Conservation (phyloP, 2,113 vertebrate genomes). For the Syngnathus scovelli region DNA sequence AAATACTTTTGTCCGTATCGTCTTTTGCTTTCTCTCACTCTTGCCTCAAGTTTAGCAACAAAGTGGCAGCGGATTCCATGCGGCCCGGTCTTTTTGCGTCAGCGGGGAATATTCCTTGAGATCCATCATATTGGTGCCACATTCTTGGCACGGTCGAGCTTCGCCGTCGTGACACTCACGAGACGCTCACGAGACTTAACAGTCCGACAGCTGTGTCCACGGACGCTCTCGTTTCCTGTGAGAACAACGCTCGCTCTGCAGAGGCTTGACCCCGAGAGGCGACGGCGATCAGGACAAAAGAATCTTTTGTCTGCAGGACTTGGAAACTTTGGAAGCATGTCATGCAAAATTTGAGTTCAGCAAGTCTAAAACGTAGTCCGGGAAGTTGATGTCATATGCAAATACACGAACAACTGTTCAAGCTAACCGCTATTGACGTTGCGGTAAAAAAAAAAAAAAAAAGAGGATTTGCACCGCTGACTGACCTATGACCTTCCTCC, state of each 20-base stretch:
- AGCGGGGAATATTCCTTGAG: slow-evolving; percentile 43
- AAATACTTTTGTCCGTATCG: not conserved
- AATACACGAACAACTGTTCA: not conserved
- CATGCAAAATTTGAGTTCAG: no score
- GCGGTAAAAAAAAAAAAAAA: slow-evolving; percentile 20
- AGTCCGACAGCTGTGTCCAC: slow-evolving; percentile 5
- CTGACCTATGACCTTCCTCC: slow-evolving; percentile 41
- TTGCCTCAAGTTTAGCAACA: slow-evolving; percentile 22
- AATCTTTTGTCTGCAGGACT: slow-evolving; percentile 48
- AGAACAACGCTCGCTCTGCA: slow-evolving; percentile 46
- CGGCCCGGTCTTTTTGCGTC: slow-evolving; percentile 30
- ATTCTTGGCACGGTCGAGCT: slow-evolving; percentile 48
- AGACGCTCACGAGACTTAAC: slow-evolving; percentile 50
- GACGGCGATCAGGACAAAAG: slow-evolving; percentile 38
- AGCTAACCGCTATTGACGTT: not conserved
- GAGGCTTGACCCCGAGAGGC: slow-evolving; percentile 42
- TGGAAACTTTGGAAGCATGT: not conserved
- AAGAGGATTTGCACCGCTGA: slow-evolving; percentile 9
- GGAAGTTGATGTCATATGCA: not conserved
- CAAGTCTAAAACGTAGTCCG: not conserved
- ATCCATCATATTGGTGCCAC: slow-evolving; percentile 48
- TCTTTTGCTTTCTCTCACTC: not conserved
- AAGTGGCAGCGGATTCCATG: slow-evolving; percentile 42
- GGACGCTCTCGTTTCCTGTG: slow-evolving; percentile 53
- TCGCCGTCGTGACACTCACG: slow-evolving; percentile 43